Conservation (phyloP, 2,113 vertebrate species). For the Apodemus speciosus region DNA sequence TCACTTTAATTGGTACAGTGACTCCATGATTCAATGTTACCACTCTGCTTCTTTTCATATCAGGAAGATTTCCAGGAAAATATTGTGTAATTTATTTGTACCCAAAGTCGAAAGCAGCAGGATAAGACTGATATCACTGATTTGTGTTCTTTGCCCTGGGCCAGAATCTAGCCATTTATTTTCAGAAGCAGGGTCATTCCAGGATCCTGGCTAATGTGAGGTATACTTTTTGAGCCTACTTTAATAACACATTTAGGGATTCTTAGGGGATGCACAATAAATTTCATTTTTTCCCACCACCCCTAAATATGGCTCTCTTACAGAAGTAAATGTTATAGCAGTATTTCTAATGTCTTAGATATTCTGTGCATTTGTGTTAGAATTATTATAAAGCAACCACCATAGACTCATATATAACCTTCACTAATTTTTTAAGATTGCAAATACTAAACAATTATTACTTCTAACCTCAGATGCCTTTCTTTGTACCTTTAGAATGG, state of each 20-base stretch:
- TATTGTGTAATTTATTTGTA: background rate
- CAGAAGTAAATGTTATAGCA: background rate
- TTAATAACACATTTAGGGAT: background rate
- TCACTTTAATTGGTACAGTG: background rate
- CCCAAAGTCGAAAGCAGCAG: background rate
- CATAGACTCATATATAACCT: background rate
- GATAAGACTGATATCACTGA: background rate
- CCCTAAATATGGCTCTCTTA: background rate
- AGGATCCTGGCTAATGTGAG: background rate
- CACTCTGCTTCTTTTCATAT: background rate
- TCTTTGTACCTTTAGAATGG: background rate
- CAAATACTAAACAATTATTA: background rate
- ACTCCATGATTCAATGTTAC: background rate
- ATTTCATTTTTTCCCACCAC: background rate
- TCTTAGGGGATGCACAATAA: background rate
- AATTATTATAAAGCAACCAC: background rate
- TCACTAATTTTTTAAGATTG: slow-evolving; percentile 28
- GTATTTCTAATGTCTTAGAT: background rate
- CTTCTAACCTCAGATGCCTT: background rate
- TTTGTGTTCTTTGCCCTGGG: background rate
- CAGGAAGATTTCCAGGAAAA: background rate
- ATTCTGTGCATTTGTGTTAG: background rate
- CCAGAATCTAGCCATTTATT: rapidly evolving
- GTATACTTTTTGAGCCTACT: background rate
- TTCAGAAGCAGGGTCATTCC: background rate